Base-by-base conservation (phyloP, 2,113 vertebrate species). In the Coracopsis vasa region DNA sequence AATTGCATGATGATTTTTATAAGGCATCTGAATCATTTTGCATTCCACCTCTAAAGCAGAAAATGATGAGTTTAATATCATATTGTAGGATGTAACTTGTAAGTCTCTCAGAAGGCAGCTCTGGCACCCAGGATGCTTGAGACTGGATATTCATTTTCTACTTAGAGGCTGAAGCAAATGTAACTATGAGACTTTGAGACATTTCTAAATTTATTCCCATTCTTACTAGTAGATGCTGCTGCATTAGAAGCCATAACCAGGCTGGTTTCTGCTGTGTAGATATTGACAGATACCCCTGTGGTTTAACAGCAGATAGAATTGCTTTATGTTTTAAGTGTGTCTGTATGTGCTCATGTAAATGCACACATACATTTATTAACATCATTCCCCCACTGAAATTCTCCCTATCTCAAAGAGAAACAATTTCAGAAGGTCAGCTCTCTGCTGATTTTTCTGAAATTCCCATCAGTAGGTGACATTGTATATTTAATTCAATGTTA, bases 31-130 rank as follows among this genome's bases (percentile, higher is more conserved):
- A 97, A 98, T 98, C 92, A 97, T 96, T 98, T 97, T 97, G 77
- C 96, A 97, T 98, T 97, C 97, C 89, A 97, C 95, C 94, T 97
- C 92, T 95, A 96, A 97, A 98, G 96, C 94, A 93, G 94, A 98
- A 98, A 98, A 98, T 97, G 94, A 97, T 97, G 96, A 97, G 94
- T 98, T 98, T 98, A 97, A 98, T 98, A 98, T 98, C 95, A 86
- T 86, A 92, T 69, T 91, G 95, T 96, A 92, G 91, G 88, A 92
- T 97, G 96, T 94, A 94, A 95, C 96, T 95, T 96, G 85, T 88
- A 92, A 90, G 87, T 88, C 94, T 95, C 96, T 98, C 96, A 58
- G 95, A 97, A 95, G 96, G 91, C 95, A 97, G 79, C 77, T 95
- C 50, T 53, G 80, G 89, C 87, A 97, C 64, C 95, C 86, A 92